Evolutionary conservation across 2,113 vertebrate genomes (phyloP), one percentile per base, ranked within the genome.

Genomic region (Pipa parva): DNA sequence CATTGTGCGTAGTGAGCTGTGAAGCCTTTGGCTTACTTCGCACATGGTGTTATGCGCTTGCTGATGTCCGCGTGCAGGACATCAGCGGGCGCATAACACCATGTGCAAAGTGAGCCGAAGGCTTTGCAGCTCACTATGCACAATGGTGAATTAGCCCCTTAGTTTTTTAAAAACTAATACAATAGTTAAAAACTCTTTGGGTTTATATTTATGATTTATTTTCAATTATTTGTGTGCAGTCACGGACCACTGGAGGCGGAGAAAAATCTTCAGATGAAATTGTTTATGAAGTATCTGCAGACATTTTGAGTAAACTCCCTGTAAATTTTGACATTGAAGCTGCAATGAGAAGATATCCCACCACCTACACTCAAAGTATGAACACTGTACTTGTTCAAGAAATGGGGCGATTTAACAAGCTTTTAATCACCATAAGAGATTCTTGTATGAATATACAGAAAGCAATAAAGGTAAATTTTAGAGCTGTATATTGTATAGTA

Each of bases 341-440:
- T 2, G 87, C 84, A 0, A 91, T 91, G 88, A 83, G 83, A 64
- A 84, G 72, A 63, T 96, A 87, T 9, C 92, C 93, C 6, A 96
- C 91, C 18, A 85, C 84, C 26, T 95, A 96, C 63, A 83, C 79
- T 9, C 89, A 95, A 79, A 97, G 93, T 81, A 94, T 94, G 93
- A 96, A 96, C 76, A 95, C 92, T 0, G 93, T 93, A 9, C 85
- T 94, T 45, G 89, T 92, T 57, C 93, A 95, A 59, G 93, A 96
- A 79, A 95, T 96, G 93, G 92, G 92, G 0, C 85, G 91, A 58
- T 97, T 95, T 76, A 97, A 96, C 77, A 91, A 85, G 70, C 63
- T 96, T 63, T 71, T 95, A 59, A 37, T 75, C 37, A 89, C 83
- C 39, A 83, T 94, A 48, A 78, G 89, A 22, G 81, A 86, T 1